Base-by-base conservation (phyloP, 1,140 invertebrate genomes). In the Saxidomus purpurata region DNA sequence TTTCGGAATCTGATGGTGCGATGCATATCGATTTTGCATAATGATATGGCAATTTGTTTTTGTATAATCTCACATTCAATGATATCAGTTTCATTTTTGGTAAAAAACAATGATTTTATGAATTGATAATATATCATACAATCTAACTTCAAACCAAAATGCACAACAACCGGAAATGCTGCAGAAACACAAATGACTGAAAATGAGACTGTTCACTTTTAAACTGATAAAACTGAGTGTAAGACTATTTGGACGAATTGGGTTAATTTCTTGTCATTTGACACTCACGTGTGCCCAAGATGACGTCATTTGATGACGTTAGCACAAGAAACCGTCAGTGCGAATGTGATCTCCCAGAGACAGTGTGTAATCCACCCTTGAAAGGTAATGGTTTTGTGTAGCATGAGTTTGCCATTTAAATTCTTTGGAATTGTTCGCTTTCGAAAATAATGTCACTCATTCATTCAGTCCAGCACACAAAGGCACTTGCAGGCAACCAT, bases 231-330 rank as follows among this genome's bases (percentile, higher is more conserved):
- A 28, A 79, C 25, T 38, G 76, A 79, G 55, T 79, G 49, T 55
- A 79, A 47, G 49, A 79, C 28, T 79, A 79, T 55, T 55, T 79
- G 76, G 76, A 79, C 76, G 76, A 79, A 79, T 79, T 79, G 47
- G 9, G 71, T 43, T 74, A 43, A 43, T 22, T 43, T 79, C 47
- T n/a, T 31, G 47, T 79, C 76, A 19, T 55, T 79, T 49, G 71
- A 76, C 71, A 76, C 71, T 36, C 40, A 25, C 49, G 31, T 55
- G 43, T 55, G 47, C 31, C 28, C 28, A 38, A 36, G 76, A 88
- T 81, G 86, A 88, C 86, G 86, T 88, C 86, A 88, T 88, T 88
- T 67, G 28, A 88, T 88, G 86, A 88, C 86, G 61, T 22, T 49
- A 74, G 52, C 86, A 88, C 86, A 77, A 43, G 15, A 63, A 36